phyloP scores from a whole-genome alignment of 2,888 invertebrate genomes.

The Hermaeophaga mercurialis region DNA sequence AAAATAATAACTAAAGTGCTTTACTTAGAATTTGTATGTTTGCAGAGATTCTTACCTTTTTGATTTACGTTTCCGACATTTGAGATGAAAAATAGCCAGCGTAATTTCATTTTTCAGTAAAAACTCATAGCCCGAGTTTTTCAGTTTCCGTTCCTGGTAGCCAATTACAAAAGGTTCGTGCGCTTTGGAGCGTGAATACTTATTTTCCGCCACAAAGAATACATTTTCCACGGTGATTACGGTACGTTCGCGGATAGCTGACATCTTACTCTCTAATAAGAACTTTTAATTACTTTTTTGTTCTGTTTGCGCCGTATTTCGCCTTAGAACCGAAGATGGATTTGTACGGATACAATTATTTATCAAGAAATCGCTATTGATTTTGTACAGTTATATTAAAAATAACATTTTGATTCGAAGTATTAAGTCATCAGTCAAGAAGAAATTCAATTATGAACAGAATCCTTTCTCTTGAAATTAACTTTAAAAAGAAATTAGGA shows the following conservation, averaged over 20 bases:
- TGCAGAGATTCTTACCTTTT: no score
- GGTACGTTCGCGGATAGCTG: slow-evolving; percentile 20
- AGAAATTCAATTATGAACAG: no score
- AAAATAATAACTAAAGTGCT: no score
- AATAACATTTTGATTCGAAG: no score
- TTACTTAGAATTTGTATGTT: no score
- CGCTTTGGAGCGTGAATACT: slow-evolving; percentile 40
- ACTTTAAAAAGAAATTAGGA: no score
- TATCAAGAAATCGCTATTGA: no score
- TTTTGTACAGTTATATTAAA: no score
- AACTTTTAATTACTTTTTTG: slow-evolving; percentile 24
- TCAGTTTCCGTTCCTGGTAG: slow-evolving; percentile 31
- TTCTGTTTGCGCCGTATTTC: background rate
- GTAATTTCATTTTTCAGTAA: slow-evolving; percentile 26
- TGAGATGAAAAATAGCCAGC: slow-evolving; percentile 20
- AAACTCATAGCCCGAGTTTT: slow-evolving; percentile 25
- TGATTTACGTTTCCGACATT: slow-evolving; percentile 21
- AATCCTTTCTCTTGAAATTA: no score
- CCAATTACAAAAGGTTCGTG: slow-evolving; percentile 37
- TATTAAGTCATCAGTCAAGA: no score
- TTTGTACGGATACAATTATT: background rate
- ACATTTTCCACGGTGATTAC: slow-evolving; percentile 41
- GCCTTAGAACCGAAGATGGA: background rate
- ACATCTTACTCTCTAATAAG: slow-evolving; percentile 24
- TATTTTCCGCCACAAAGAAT: slow-evolving; percentile 46